These are phyloP conservation scores for Myotis lucifugus DNA, from an alignment of 2,113 vertebrate species.

Conservation along the genomic window DNA sequence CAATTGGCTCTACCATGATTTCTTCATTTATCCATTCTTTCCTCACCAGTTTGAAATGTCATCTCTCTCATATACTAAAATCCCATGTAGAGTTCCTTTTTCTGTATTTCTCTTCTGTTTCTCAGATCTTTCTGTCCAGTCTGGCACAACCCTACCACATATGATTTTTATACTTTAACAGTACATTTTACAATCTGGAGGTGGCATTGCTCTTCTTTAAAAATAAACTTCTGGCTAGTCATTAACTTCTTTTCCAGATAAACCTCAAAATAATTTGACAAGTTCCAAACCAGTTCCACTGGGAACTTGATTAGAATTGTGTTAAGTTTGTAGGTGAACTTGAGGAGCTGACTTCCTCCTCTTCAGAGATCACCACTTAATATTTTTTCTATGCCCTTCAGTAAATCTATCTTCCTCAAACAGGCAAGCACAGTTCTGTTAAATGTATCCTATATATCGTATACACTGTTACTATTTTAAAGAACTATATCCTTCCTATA, in stretches of 20 bases:
- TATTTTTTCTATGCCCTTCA: not conserved
- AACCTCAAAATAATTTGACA: constrained; percentile 44
- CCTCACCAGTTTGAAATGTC: not conserved
- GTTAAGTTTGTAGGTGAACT: constrained; percentile 45
- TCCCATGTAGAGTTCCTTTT: not conserved
- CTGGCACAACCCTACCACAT: not conserved
- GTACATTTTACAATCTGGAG: constrained; percentile 12
- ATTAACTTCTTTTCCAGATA: constrained; percentile 55
- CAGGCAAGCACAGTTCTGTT: not conserved
- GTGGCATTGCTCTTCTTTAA: constrained; percentile 10
- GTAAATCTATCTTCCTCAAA: not conserved
- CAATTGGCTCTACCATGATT: not conserved
- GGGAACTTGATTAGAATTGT: constrained; percentile 44
- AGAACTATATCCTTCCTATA: not conserved
- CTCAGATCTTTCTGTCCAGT: not conserved
- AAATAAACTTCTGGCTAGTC: constrained; percentile 10
- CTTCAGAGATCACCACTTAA: constrained; percentile 6
- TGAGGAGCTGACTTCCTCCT: not conserved
- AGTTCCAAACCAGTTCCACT: not conserved
- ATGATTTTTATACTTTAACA: constrained; percentile 40
- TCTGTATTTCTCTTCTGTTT: not conserved
- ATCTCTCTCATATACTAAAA: not conserved
- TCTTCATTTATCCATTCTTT: constrained; percentile 2
- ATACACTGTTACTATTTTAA: not conserved
- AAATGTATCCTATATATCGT: not conserved